Percentiles rank a stretch among this genome's conserved stretches.
Evolutionary conservation across 1,140 invertebrate species (phyloP).

Genomic region (Atta colombica): DNA sequence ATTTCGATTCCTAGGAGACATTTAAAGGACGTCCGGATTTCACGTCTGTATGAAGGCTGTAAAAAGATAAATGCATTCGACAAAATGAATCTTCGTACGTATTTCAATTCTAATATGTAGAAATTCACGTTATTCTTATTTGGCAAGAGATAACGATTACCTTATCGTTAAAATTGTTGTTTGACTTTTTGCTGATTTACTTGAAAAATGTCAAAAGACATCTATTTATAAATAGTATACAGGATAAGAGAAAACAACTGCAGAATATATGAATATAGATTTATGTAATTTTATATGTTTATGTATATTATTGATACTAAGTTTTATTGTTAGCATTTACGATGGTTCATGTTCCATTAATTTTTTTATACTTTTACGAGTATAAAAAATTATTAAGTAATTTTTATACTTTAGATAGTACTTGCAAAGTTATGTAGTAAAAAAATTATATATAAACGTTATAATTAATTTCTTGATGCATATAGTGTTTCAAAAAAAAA

Average conservation of each 20-base stretch:
- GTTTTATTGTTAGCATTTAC: too few relatives aligned
- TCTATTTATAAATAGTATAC: not conserved
- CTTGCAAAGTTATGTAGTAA: too few relatives aligned
- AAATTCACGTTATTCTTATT: not conserved
- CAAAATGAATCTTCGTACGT: not conserved
- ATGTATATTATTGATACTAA: not conserved
- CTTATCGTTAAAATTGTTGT: not conserved
- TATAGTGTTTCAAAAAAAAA: too few relatives aligned
- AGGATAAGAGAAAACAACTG: not conserved
- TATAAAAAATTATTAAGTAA: too few relatives aligned
- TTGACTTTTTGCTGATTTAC: not conserved
- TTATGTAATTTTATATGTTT: not conserved
- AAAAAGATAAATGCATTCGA: slow-evolving; percentile 8
- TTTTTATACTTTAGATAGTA: too few relatives aligned
- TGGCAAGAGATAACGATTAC: not conserved
- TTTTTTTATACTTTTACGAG: too few relatives aligned
- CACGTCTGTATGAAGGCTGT: not conserved
- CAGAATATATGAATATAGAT: not conserved
- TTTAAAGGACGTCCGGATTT: not conserved
- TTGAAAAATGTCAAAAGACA: not conserved
- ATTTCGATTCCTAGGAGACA: not conserved
- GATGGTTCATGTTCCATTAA: too few relatives aligned
- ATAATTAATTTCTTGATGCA: too few relatives aligned
- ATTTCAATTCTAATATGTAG: not conserved
- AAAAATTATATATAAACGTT: too few relatives aligned